Evolutionary conservation across 1,140 invertebrate genomes (phyloP).

Genomic region (Aphis craccivora): DNA sequence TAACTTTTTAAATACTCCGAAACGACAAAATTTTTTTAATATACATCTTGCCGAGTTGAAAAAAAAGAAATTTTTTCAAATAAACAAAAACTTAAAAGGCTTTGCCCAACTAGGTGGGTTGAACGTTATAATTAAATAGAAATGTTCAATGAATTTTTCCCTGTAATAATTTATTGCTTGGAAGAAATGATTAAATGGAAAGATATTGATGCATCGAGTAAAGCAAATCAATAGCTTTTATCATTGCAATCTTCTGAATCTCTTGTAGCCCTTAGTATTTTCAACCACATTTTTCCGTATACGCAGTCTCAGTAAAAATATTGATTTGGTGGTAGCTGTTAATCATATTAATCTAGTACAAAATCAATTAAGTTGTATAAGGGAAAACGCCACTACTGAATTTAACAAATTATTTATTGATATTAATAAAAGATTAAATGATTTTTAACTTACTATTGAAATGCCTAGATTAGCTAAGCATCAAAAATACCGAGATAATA

Average conservation of each 20-base stretch:
- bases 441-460: slow-evolving; percentile 5
- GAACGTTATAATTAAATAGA: background rate
- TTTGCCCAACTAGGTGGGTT: background rate
- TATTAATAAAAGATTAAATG: background rate
- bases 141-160: background rate
- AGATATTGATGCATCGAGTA: slow-evolving; percentile 22
- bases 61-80: too few relatives aligned
- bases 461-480: background rate
- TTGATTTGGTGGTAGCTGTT: slow-evolving; percentile 9
- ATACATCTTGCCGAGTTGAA: too few relatives aligned
- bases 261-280: background rate
- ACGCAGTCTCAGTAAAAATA: background rate
- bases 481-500: background rate
- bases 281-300: background rate
- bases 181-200: slow-evolving; percentile 32
- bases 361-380: slow-evolving; percentile 4
- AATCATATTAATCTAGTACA: background rate
- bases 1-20: too few relatives aligned
- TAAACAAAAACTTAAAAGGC: too few relatives aligned
- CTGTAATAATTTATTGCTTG: background rate
- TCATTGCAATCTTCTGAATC: background rate
- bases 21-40: too few relatives aligned
- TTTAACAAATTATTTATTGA: background rate
- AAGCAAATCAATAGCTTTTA: slow-evolving; percentile 6
- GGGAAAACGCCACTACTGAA: background rate